phyloP scores from a whole-genome alignment of 2,888 invertebrate genomes.

The Orthonevra nobilis region DNA sequence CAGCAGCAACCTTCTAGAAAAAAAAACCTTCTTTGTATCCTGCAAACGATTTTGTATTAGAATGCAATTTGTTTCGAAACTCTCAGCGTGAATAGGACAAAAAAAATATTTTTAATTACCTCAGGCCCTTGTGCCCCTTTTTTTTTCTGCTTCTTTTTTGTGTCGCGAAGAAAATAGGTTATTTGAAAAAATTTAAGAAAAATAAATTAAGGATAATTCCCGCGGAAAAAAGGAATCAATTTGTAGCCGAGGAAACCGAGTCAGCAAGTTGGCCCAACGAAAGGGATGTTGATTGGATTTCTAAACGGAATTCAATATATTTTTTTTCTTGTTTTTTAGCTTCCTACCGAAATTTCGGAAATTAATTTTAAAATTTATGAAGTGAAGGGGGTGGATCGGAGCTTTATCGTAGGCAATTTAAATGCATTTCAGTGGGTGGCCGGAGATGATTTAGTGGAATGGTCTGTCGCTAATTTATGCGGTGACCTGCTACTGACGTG shows the following conservation, averaged over 20 bases:
- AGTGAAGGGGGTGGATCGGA: slow-evolving; percentile 59
- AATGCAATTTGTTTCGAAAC: slow-evolving; percentile 59
- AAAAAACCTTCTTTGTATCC: slow-evolving; percentile 32
- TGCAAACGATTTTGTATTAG: slow-evolving; percentile 66
- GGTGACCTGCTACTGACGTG: no score
- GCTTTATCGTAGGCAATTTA: slow-evolving; percentile 48
- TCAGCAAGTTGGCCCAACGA: slow-evolving; percentile 43
- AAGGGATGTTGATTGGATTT: slow-evolving; percentile 67
- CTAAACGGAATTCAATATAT: slow-evolving; percentile 63
- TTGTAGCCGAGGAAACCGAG: slow-evolving; percentile 55
- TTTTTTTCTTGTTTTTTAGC: background rate
- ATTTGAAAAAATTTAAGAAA: slow-evolving; percentile 16
- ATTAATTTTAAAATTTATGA: slow-evolving; percentile 68
- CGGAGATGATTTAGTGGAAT: slow-evolving; percentile 60
- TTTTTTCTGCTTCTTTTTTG: slow-evolving; percentile 39
- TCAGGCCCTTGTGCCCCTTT: slow-evolving; percentile 52
- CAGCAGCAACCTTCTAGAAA: no score
- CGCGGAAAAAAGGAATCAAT: slow-evolving; percentile 61
- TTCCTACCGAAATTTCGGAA: slow-evolving; percentile 67
- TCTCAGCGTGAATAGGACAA: slow-evolving; percentile 33
- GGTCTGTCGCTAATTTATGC: slow-evolving; percentile 2
- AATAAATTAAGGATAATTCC: slow-evolving; percentile 63
- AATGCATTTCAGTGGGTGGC: slow-evolving; percentile 46
- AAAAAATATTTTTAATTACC: slow-evolving; percentile 63
- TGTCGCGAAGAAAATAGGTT: slow-evolving; percentile 9